These are phyloP conservation scores for Diphyllodes magnificus DNA, from an alignment of 2,113 vertebrate genomes.

Conservation along the genomic window DNA sequence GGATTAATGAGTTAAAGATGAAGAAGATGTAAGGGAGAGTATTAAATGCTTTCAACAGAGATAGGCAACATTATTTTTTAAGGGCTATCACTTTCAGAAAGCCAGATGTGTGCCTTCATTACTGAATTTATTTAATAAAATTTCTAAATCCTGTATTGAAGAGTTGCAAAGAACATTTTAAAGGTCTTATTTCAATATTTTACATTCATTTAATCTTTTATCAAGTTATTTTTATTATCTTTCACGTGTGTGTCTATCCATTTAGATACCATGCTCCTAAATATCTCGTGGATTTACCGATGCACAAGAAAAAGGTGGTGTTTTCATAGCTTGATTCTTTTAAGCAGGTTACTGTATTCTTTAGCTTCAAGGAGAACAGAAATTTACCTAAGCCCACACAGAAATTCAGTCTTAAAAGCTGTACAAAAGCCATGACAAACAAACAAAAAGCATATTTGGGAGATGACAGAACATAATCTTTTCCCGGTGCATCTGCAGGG, in stretches of 20 bases:
- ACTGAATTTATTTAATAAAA: not conserved
- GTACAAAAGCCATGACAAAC: conserved; percentile 20
- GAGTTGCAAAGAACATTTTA: not conserved
- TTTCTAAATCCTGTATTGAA: not conserved
- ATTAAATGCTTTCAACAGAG: not conserved
- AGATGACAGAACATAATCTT: not conserved
- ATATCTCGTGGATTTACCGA: not conserved
- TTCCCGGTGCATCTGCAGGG: not conserved
- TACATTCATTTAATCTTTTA: not conserved
- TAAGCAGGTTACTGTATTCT: conserved; percentile 2
- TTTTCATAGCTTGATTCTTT: conserved; percentile 26
- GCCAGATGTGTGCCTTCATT: fast-evolving
- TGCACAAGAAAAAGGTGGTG: not conserved
- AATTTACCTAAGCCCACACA: conserved; percentile 10
- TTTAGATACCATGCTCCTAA: not conserved
- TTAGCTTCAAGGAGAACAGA: conserved; percentile 2
- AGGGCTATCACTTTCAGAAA: not conserved
- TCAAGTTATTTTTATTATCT: not conserved
- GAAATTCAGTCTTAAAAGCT: conserved; percentile 8
- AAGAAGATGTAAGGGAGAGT: not conserved
- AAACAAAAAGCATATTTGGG: conserved; percentile 4
- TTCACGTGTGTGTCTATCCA: not conserved
- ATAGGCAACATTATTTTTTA: not conserved
- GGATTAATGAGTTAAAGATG: not conserved
- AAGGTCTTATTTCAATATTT: not conserved